Base-by-base conservation (phyloP, 1,140 invertebrate genomes). In the fruit fly (Drosophila melanogaster) region DNA sequence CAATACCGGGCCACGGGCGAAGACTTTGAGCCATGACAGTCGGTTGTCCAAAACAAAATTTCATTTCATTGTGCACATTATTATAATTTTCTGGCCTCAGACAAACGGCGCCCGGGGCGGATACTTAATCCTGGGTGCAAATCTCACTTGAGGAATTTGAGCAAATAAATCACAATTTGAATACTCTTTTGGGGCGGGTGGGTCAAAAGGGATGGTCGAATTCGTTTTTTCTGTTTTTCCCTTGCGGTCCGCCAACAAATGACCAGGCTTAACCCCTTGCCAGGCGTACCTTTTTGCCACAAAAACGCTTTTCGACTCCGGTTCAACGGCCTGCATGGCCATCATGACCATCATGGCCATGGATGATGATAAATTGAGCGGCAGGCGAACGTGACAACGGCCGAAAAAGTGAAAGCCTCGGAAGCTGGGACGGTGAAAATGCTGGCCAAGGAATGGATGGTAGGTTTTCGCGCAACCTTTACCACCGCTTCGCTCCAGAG, bases 341-440 rank as follows among this genome's bases (percentile, higher is more conserved):
- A n/a, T n/a, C 14, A 40, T 40, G 40, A 2, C 49, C 30, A 22
- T 22, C 41, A 37, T 67, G 77, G 35, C 79, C 79, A 66, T 70
- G 57, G 80, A 87, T 87, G 84, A 87, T 87, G 84, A 87, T 89
- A 89, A 87, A 87, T 87, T 84, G 77, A 84, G 59, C 49, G 67
- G 66, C 60, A 55, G 84, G 71, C 79, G 44, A 89, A 87, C 83
- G 83, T 83, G 84, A 84, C 85, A 89, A 62, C 69, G 76, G 46
- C 79, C 75, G 49, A 83, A 83, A 87, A 87, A 87, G 84, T 87
- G 84, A 87, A 87, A 87, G 84, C 84, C 77, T 84, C 77, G 76
- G 77, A 66, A 58, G 64, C 57, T 61, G 73, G 30, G 49, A 35
- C 26, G 49, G 77, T 83, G 81, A 80, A 86, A 79, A 69, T 85